A percentile compares a stretch with the other conserved stretches of the same genome.
These are phyloP conservation scores for Julus scandinavius DNA, from an alignment of 2,888 invertebrate genomes.

Conservation along the genomic window DNA sequence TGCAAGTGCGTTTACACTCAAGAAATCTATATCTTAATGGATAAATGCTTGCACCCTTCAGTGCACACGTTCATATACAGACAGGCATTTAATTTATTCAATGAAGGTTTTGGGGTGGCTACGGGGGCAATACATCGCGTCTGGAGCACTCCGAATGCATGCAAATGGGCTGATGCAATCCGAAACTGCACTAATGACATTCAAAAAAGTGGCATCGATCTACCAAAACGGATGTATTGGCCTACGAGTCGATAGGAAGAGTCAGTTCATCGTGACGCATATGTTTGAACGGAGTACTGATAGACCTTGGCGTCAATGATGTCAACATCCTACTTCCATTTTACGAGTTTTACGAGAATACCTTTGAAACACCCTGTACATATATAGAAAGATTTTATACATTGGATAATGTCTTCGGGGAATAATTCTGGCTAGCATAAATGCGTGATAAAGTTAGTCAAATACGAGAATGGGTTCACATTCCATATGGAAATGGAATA, in stretches of 20 bases:
- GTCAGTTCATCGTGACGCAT: not conserved
- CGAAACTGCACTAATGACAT: conserved; percentile 45
- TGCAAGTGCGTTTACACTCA: conserved; percentile 44
- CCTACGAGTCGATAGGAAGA: not conserved
- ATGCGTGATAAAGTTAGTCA: no score
- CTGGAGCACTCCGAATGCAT: conserved; percentile 40
- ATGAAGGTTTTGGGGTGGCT: conserved; percentile 6
- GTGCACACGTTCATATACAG: conserved; percentile 40
- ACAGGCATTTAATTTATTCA: conserved; percentile 46
- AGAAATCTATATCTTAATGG: conserved; percentile 43
- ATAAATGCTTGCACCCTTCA: conserved; percentile 45
- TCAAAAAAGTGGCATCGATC: conserved; percentile 43
- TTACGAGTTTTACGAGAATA: not conserved
- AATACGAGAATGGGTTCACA: no score
- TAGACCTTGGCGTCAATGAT: conserved; percentile 29
- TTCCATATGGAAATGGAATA: no score
- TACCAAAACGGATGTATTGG: conserved; percentile 36
- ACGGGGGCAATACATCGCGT: conserved; percentile 12
- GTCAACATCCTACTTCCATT: conserved; percentile 10
- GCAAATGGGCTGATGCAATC: conserved; percentile 34
- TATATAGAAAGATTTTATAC: no score
- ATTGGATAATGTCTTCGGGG: not conserved
- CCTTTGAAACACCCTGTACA: not conserved
- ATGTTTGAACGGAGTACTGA: conserved; percentile 6
- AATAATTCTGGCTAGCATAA: not conserved